Percentiles rank a stretch among this genome's conserved stretches.
Evolutionary conservation across 2,888 invertebrate genomes (phyloP).

Genomic region (Phyllotreta striolata): DNA sequence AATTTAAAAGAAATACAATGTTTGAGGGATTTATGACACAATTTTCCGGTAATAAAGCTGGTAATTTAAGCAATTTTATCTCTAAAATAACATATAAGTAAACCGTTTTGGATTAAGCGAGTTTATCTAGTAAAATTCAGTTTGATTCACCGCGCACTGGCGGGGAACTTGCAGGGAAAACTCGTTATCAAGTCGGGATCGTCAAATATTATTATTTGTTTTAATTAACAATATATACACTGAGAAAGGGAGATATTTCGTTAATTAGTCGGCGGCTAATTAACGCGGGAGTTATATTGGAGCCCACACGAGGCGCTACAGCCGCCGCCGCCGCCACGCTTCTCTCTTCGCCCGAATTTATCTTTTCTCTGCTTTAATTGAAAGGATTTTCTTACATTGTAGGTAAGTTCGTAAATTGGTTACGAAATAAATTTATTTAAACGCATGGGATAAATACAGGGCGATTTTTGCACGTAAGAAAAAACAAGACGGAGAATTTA

Average conservation of each 20-base stretch:
- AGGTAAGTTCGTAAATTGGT: no score
- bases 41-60: no score
- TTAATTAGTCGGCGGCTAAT: constrained; percentile 41
- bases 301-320: constrained; percentile 23
- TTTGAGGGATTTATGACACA: no score
- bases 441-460: no score
- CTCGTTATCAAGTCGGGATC: constrained; percentile 51
- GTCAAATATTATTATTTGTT: constrained; percentile 53
- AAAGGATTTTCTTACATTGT: constrained; percentile 2
- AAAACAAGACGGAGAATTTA: constrained; percentile 35
- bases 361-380: constrained; percentile 15
- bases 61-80: no score
- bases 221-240: constrained; percentile 47
- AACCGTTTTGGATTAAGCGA: no score
- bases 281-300: constrained; percentile 24
- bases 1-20: no score
- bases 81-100: no score
- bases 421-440: no score
- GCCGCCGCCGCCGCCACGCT: not conserved
- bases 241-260: constrained; percentile 36
- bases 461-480: no score
- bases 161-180: constrained; percentile 47
- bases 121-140: not conserved
- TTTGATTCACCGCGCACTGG: constrained; percentile 40
- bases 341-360: constrained; percentile 2